Conservation (phyloP, 2,113 vertebrate species). For the Paradisaea rubra region DNA sequence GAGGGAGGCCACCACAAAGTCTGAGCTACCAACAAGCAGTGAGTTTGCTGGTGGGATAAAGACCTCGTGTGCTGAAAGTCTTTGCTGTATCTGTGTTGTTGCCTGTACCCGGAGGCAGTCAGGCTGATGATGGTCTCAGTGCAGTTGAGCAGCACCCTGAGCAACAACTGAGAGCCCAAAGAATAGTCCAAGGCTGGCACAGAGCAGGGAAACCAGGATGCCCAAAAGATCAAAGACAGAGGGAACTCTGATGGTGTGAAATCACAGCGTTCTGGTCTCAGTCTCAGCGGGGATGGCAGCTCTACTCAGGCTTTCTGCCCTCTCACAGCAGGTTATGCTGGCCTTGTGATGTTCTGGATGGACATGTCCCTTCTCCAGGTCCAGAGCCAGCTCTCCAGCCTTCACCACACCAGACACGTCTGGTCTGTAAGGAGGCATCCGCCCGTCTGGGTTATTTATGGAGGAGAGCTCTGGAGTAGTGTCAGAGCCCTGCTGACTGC, state of each 20-base stretch:
- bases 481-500: background rate
- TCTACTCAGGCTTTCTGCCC: background rate
- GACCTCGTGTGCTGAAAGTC: background rate
- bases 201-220: background rate
- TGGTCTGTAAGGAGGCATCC: background rate
- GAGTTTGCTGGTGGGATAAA: background rate
- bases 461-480: background rate
- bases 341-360: background rate
- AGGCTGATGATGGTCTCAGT: background rate
- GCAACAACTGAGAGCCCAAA: background rate
- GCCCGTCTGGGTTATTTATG: background rate
- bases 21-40: background rate
- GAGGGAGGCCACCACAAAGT: background rate
- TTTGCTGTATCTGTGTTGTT: background rate
- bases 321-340: accelerated
- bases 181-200: background rate
- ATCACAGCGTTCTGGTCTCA: background rate
- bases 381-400: background rate
- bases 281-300: background rate
- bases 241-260: background rate
- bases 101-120: accelerated
- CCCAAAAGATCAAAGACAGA: background rate
- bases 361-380: background rate
- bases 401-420: background rate
- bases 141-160: background rate